Conservation (phyloP, 2,888 invertebrate genomes). For the Athalia circularis region DNA sequence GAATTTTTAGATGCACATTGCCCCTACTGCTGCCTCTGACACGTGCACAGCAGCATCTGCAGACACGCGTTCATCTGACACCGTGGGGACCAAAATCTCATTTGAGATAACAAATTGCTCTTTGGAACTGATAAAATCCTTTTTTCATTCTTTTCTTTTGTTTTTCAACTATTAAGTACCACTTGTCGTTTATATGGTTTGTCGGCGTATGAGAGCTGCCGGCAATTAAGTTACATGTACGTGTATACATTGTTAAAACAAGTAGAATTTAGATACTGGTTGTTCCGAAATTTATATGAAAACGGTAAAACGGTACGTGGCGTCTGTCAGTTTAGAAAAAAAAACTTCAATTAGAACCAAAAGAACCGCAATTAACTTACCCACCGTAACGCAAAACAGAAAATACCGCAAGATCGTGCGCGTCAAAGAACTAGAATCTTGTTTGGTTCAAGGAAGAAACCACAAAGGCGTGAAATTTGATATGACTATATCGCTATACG, state of each 20-base stretch:
- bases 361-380: slow-evolving; percentile 36
- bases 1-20: slow-evolving; percentile 8
- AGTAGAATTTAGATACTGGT: no score
- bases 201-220: no score
- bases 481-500: background rate
- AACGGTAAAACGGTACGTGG: no score
- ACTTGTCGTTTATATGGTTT: no score
- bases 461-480: slow-evolving; percentile 1
- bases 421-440: background rate
- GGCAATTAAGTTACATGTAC: no score
- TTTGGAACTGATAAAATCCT: no score
- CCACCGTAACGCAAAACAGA: slow-evolving; percentile 25
- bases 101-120: no score
- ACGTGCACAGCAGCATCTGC: slow-evolving; percentile 14
- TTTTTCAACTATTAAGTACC: no score
- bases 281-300: no score
- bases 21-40: slow-evolving; percentile 1
- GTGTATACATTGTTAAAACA: no score
- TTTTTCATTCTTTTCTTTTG: no score
- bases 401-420: slow-evolving; percentile 18
- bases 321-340: background rate
- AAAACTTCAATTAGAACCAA: background rate
- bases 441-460: slow-evolving; percentile 2
- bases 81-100: no score
- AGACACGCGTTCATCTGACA: background rate